Conservation (phyloP, 1,140 invertebrate genomes). For the Harpegnathos saltator region DNA sequence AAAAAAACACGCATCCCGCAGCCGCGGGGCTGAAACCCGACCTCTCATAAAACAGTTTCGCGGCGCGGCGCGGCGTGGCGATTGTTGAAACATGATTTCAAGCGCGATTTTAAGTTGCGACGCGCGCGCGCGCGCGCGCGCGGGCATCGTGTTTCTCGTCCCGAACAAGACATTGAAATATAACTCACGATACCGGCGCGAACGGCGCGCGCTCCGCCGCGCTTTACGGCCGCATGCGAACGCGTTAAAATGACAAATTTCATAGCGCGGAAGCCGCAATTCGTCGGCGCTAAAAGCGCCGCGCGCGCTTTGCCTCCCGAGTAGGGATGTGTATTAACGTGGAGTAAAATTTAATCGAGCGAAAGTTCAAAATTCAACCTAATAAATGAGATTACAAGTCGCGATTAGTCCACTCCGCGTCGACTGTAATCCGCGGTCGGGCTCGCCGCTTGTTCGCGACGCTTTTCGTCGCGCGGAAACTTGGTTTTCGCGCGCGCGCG, state of each 20-base stretch:
- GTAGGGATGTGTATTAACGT: neutral
- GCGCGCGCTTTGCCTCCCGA: neutral
- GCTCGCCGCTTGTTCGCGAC: neutral
- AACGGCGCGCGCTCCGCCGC: slow-evolving; percentile 17
- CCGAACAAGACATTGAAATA: slow-evolving; percentile 48
- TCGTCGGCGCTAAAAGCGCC: neutral
- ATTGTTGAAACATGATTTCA: slow-evolving; percentile 49
- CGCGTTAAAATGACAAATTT: slow-evolving; percentile 44
- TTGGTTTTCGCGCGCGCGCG: too few species aligned
- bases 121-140: too few species aligned
- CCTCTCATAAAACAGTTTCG: slow-evolving; percentile 51
- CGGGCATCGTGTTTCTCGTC: slow-evolving; percentile 47
- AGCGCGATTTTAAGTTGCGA: slow-evolving; percentile 46
- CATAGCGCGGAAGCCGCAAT: neutral
- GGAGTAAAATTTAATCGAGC: neutral
- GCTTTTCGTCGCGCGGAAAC: neutral
- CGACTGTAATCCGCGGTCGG: too few species aligned
- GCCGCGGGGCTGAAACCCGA: slow-evolving; percentile 15
- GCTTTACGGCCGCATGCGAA: neutral
- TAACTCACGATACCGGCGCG: slow-evolving; percentile 18
- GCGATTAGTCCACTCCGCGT: neutral
- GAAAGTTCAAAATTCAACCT: neutral
- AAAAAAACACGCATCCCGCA: slow-evolving; percentile 33
- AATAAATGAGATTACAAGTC: neutral
- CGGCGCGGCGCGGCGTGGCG: slow-evolving; percentile 16